Evolutionary conservation across 2,888 invertebrate genomes (phyloP).

Genomic region (Caenorhabditis virilis): DNA sequence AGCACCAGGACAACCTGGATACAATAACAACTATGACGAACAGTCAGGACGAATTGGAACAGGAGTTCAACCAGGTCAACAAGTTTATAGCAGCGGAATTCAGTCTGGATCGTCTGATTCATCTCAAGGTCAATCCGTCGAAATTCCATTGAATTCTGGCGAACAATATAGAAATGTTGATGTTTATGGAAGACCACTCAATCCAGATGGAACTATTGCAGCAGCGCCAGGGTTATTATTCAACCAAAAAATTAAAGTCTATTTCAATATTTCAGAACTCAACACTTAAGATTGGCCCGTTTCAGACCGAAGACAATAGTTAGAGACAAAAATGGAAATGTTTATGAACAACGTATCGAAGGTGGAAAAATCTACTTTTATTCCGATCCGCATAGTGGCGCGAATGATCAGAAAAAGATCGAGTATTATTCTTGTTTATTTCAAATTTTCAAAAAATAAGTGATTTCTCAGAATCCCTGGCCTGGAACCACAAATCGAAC

Average conservation of each 20-base stretch:
- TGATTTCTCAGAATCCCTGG: too few species aligned
- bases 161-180: background rate
- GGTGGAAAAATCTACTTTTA: slow-evolving; percentile 15
- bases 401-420: too few species aligned
- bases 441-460: too few species aligned
- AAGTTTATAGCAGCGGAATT: background rate
- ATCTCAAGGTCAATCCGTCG: too few species aligned
- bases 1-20: too few species aligned
- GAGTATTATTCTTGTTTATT: too few species aligned
- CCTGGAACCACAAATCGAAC: too few species aligned
- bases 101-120: background rate
- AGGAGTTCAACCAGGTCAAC: too few species aligned
- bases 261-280: too few species aligned
- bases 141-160: background rate
- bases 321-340: slow-evolving; percentile 22
- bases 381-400: too few species aligned
- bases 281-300: slow-evolving; percentile 5
- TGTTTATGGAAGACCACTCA: background rate
- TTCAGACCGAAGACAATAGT: slow-evolving; percentile 1
- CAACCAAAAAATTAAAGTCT: background rate
- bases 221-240: background rate
- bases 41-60: too few species aligned
- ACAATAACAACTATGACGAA: too few species aligned
- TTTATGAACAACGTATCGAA: slow-evolving; percentile 12
- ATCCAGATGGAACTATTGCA: background rate